Conservation (phyloP, 2,888 invertebrate genomes). For the Drosophila neotestacea region DNA sequence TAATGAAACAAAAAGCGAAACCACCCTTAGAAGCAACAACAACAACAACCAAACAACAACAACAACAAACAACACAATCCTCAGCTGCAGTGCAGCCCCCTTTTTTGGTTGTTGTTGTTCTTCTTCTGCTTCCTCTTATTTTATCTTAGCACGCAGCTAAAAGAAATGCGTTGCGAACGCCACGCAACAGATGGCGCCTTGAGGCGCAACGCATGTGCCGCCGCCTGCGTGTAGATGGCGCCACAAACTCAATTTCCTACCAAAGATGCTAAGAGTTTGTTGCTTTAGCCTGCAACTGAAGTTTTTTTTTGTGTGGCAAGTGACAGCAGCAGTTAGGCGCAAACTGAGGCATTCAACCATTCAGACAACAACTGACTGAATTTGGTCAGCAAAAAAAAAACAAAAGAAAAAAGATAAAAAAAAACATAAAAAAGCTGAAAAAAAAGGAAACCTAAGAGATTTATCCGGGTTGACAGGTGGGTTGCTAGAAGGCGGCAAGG, state of each 20-base stretch:
- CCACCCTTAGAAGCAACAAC: conserved; percentile 43
- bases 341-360: not conserved
- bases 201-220: not conserved
- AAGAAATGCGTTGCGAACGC: conserved; percentile 44
- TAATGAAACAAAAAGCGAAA: conserved; percentile 31
- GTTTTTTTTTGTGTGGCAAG: not conserved
- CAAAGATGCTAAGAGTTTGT: conserved; percentile 1
- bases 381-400: not conserved
- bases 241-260: conserved; percentile 5
- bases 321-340: not conserved
- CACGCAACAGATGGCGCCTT: conserved; percentile 60
- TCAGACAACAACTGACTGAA: not conserved
- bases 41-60: conserved; percentile 9
- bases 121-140: conserved; percentile 1
- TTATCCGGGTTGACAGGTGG: conserved; percentile 46
- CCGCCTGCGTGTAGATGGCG: conserved; percentile 59
- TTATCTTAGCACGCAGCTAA: conserved; percentile 1
- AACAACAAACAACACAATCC: conserved; percentile 7
- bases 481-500: not conserved
- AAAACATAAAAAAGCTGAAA: not conserved
- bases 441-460: conserved; percentile 22
- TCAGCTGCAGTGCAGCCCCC: conserved; percentile 33
- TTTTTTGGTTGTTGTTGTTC: not conserved
- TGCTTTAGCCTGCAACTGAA: not conserved
- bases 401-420: not conserved